phyloP scores from a whole-genome alignment of 2,888 invertebrate genomes.

The Meganola albula region DNA sequence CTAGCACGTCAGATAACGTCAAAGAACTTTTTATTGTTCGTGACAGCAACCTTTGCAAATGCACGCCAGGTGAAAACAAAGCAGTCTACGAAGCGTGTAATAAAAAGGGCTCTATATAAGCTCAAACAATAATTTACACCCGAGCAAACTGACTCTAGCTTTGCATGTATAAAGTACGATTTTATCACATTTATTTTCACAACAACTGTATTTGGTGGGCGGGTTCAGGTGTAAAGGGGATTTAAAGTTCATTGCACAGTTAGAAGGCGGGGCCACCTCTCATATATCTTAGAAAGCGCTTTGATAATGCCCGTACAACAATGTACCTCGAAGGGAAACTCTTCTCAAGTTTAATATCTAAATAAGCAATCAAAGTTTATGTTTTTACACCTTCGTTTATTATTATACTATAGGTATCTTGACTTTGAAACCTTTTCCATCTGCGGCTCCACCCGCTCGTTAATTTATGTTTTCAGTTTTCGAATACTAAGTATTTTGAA shows the following conservation, averaged over 20 bases:
- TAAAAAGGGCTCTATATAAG: constrained; percentile 19
- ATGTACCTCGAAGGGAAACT: constrained; percentile 40
- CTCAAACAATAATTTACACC: constrained; percentile 41
- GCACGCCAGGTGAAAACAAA: constrained; percentile 17
- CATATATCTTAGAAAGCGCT: constrained; percentile 62
- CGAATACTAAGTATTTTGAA: no score
- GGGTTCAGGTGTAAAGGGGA: constrained; percentile 63
- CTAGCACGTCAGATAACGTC: constrained; percentile 15
- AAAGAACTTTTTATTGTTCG: constrained; percentile 19
- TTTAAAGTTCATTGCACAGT: constrained; percentile 73
- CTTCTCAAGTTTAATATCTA: constrained; percentile 39
- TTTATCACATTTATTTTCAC: constrained; percentile 58
- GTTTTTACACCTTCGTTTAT: neutral
- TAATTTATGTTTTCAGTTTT: constrained; percentile 19
- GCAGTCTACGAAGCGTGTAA: constrained; percentile 18
- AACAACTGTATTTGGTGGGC: constrained; percentile 69
- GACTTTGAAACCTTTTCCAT: no score
- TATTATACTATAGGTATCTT: no score
- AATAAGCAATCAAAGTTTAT: constrained; percentile 25
- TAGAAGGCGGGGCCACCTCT: constrained; percentile 55
- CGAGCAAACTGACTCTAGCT: constrained; percentile 40
- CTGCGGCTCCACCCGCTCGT: no score
- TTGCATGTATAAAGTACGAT: constrained; percentile 61
- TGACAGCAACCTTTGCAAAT: constrained; percentile 18
- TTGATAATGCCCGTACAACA: constrained; percentile 55